Evolutionary conservation across 2,797 vertebrate species (phyloP).

Genomic region (Chloroceryle inda): DNA sequence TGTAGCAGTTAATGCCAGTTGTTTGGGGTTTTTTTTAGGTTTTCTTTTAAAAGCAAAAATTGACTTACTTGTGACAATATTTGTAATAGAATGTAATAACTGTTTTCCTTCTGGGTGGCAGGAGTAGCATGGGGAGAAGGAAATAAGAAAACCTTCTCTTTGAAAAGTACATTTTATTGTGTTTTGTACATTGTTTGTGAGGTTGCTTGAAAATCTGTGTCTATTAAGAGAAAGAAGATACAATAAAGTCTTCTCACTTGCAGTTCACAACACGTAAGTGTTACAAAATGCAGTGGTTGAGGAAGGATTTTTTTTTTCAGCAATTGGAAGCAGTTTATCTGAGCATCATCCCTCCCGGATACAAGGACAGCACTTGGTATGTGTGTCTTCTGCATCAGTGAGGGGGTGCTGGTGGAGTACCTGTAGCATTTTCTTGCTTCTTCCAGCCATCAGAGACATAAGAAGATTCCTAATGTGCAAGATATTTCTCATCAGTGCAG

Average conservation of each 20-base stretch:
- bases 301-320: not conserved
- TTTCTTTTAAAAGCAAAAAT: conserved; percentile 39
- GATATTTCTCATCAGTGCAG: not conserved
- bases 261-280: not conserved
- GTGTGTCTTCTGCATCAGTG: not conserved
- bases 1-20: conserved; percentile 8
- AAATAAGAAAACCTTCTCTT: not conserved
- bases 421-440: not conserved
- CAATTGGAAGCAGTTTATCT: not conserved
- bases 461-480: not conserved
- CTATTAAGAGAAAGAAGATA: not conserved
- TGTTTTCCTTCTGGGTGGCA: not conserved
- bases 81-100: not conserved
- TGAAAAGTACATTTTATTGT: not conserved
- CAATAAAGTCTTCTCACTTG: not conserved
- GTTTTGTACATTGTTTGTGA: not conserved
- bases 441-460: not conserved
- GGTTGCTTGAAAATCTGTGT: not conserved
- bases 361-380: not conserved
- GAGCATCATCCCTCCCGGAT: not conserved
- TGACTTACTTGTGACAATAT: not conserved
- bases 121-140: not conserved
- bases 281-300: not conserved
- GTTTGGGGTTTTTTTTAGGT: not conserved
- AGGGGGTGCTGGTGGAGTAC: not conserved